Base-by-base conservation (phyloP, 2,888 invertebrate genomes). In the Drosophila algonquin region DNA sequence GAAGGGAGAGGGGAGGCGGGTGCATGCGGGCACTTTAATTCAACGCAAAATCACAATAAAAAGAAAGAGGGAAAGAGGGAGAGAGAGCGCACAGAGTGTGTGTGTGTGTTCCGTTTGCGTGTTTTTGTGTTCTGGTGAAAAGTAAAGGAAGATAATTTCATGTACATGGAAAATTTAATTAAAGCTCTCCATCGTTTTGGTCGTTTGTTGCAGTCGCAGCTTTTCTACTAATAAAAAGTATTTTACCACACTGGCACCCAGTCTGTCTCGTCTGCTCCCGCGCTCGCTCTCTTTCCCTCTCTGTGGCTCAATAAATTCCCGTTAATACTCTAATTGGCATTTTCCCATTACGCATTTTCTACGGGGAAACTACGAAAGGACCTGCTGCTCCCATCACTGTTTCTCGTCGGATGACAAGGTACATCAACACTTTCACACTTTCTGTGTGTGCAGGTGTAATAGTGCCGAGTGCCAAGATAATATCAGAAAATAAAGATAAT, bases 31-130 rank as follows among this genome's bases (percentile, higher is more conserved):
- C 68, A 51, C 68, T 67, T 67, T 67, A 67, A 67, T 67, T 67
- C 67, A 67, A 67, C 68, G 67, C 67, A 67, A 68, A 67, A 56
- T 67, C 67, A 35, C 55, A 35, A 35, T 35, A 27, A 14, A 40
- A 14, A 6, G 40, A 1, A 12, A 2, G 6, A 7, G 40, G 40
- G 40, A 1, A 4, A 2, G 6, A 7, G 40, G 40, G 40, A 40
- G 14, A 6, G 14, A 6, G 12, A 3, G 12, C 12, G 40, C 21
- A 21, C 21, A 21, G 21, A 21, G 21, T 14, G 35, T 35, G 35
- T 35, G 35, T 35, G 35, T 35, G 12, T 35, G 35, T 24, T 35
- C 12, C 3, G 32, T 35, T 3, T 35, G 3, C 6, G 35, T 40
- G 35, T 40, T 32, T 14, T 5, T 12, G 21, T 21, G 21, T 14